A percentile compares a stretch with the other conserved stretches of the same genome.
Conservation (phyloP, 2,888 invertebrate species). For the Drosophila robusta region DNA sequence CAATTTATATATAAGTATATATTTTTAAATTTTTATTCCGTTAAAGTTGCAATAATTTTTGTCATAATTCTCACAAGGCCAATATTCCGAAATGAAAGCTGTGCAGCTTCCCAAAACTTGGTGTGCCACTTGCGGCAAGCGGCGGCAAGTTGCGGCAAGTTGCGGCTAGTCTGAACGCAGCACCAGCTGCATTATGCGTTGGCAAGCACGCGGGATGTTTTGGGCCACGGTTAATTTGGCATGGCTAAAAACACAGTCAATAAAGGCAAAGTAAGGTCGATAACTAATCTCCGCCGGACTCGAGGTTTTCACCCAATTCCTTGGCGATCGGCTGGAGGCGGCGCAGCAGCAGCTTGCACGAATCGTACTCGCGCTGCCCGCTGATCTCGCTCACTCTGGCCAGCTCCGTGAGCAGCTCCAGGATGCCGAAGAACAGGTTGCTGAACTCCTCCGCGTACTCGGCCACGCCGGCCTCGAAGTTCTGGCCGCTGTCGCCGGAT, state of each 20-base stretch:
- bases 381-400: constrained; percentile 10
- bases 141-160: neutral
- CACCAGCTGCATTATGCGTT: neutral
- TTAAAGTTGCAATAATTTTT: neutral
- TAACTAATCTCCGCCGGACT: neutral
- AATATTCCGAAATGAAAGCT: no score
- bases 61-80: neutral
- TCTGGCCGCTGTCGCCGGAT: neutral
- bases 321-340: constrained; percentile 35
- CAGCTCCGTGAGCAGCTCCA: constrained; percentile 48
- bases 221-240: constrained; percentile 42
- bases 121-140: neutral
- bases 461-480: neutral
- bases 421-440: constrained; percentile 37
- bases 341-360: constrained; percentile 46
- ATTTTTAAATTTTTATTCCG: neutral
- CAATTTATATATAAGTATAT: neutral
- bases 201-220: constrained; percentile 10
- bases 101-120: neutral
- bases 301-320: neutral
- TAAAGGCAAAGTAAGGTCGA: neutral
- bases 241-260: constrained; percentile 4
- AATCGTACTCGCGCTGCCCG: constrained; percentile 18
- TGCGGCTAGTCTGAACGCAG: neutral
- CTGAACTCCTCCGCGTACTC: constrained; percentile 60